Evolutionary conservation across 2,888 invertebrate genomes (phyloP).

Genomic region (Kuschelorhynchus macadamiae): DNA sequence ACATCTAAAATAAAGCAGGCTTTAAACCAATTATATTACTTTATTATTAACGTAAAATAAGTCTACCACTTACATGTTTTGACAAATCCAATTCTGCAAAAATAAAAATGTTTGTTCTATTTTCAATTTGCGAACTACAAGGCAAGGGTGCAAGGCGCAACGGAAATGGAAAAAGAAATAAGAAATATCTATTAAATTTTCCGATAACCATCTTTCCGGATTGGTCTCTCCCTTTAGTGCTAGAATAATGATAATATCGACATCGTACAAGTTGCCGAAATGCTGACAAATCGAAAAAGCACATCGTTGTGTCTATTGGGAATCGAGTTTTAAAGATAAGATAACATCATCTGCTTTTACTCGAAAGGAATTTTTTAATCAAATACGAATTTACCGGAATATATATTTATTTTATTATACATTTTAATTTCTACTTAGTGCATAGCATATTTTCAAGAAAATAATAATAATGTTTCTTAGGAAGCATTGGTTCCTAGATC

Average conservation of each 20-base stretch:
- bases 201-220: constrained; percentile 28
- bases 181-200: constrained; percentile 40
- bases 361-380: constrained; percentile 3
- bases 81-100: too few species aligned
- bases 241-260: constrained; percentile 32
- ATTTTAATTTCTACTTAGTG: too few species aligned
- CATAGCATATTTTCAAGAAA: too few species aligned
- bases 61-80: too few species aligned
- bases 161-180: constrained; percentile 31
- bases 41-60: too few species aligned
- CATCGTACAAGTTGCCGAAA: constrained; percentile 34
- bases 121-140: constrained; percentile 26
- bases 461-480: too few species aligned
- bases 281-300: constrained; percentile 46
- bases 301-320: constrained; percentile 28
- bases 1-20: too few species aligned
- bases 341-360: constrained; percentile 22
- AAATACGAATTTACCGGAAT: too few species aligned
- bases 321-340: constrained; percentile 25
- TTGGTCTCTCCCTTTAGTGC: constrained; percentile 35
- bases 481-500: too few species aligned
- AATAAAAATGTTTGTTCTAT: constrained; percentile 24
- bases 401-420: too few species aligned
- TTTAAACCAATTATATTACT: too few species aligned
- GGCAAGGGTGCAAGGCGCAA: constrained; percentile 23